Conservation (phyloP, 2,113 vertebrate species). For the Bettongia penicillata region DNA sequence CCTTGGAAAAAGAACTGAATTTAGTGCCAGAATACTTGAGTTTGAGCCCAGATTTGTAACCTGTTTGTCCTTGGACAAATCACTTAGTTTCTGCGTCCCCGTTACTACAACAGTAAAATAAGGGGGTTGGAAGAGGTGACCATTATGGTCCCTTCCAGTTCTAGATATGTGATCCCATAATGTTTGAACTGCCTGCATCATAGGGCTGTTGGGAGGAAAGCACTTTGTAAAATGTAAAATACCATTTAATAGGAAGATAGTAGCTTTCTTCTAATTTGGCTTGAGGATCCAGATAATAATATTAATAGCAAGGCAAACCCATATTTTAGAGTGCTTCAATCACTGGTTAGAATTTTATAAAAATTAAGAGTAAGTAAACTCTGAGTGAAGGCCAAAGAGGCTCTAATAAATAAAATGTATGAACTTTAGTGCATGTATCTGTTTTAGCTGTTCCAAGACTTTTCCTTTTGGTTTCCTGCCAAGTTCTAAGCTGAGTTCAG, state of each 20-base stretch:
- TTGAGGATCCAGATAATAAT: neutral
- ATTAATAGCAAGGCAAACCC: neutral
- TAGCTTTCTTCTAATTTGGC: fast-evolving
- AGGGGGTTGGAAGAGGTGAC: neutral
- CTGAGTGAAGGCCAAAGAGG: fast-evolving
- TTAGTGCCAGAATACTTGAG: neutral
- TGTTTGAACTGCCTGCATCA: neutral
- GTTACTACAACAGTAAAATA: neutral
- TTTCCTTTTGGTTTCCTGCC: neutral
- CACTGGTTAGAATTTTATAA: neutral
- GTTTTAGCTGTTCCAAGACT: fast-evolving
- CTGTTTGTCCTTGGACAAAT: neutral
- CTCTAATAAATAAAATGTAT: neutral
- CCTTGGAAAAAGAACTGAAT: neutral
- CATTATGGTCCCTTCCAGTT: neutral
- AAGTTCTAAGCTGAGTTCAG: neutral
- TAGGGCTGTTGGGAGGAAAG: neutral
- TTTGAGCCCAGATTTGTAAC: neutral
- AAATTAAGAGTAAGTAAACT: neutral
- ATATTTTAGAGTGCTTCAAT: neutral
- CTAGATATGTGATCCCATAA: neutral
- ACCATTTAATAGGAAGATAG: neutral
- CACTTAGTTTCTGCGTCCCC: neutral
- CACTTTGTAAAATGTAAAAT: neutral
- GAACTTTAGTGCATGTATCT: neutral